These are phyloP conservation scores for Leptinotarsa peninsularis DNA, from an alignment of 2,888 invertebrate species.

Conservation along the genomic window DNA sequence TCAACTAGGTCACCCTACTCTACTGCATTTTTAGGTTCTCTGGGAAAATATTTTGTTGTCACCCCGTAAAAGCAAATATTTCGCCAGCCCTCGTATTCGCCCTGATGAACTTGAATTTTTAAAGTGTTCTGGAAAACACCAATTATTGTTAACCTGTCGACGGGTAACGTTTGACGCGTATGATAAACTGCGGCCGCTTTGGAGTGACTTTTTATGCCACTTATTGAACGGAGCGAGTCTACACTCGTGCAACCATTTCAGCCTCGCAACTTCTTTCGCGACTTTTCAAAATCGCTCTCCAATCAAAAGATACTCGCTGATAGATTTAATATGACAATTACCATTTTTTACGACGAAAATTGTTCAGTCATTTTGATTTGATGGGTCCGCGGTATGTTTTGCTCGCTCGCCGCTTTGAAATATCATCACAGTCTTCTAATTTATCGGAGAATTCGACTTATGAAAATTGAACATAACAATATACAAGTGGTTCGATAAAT, in stretches of 20 bases:
- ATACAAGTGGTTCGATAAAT: slow-evolving; percentile 36
- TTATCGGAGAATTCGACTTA: slow-evolving; percentile 49
- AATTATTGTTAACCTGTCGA: slow-evolving; percentile 38
- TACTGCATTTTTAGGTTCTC: background rate
- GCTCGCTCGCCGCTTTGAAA: slow-evolving; percentile 40
- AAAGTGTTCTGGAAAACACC: slow-evolving; percentile 43
- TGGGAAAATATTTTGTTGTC: background rate
- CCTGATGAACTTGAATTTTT: slow-evolving; percentile 20
- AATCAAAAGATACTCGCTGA: slow-evolving; percentile 36
- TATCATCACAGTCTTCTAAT: slow-evolving; percentile 50
- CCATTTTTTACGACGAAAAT: slow-evolving; percentile 39
- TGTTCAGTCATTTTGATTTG: slow-evolving; percentile 46
- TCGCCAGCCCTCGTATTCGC: slow-evolving; percentile 5
- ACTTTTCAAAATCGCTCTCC: slow-evolving; percentile 37
- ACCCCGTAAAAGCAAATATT: background rate
- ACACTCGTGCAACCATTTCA: slow-evolving; percentile 39
- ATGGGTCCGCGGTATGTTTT: slow-evolving; percentile 44
- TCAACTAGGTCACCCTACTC: too few species aligned
- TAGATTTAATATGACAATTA: slow-evolving; percentile 45
- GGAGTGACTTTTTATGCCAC: slow-evolving; percentile 23
- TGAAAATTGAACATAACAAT: slow-evolving; percentile 52
- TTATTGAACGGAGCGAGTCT: slow-evolving; percentile 33
- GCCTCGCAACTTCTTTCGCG: slow-evolving; percentile 32
- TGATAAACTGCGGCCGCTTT: slow-evolving; percentile 25
- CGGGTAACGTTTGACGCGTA: slow-evolving; percentile 29